Conservation (phyloP, 2,888 invertebrate species). For the Drosophila rubida region DNA sequence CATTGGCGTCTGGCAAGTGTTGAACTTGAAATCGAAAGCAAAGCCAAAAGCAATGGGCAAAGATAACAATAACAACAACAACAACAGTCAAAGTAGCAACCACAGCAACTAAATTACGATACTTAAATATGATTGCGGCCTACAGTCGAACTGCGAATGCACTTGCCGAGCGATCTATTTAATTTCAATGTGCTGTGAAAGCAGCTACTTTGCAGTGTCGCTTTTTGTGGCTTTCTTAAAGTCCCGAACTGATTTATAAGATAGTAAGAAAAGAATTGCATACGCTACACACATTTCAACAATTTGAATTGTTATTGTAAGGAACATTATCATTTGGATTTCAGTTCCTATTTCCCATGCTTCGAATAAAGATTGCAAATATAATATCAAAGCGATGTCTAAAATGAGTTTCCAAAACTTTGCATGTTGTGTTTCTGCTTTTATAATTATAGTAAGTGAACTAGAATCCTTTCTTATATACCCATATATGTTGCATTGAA, state of each 20-base stretch:
- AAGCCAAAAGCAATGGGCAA: conserved; percentile 41
- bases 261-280: neutral
- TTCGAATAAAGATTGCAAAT: too few relatives aligned
- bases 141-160: conserved; percentile 27
- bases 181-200: neutral
- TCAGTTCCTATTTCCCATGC: too few relatives aligned
- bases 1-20: conserved; percentile 64
- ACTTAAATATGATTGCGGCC: conserved; percentile 45
- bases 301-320: too few relatives aligned
- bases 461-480: too few relatives aligned
- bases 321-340: too few relatives aligned
- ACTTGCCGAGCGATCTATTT: conserved; percentile 11
- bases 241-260: neutral
- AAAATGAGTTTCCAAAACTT: too few relatives aligned
- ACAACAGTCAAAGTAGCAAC: conserved; percentile 34
- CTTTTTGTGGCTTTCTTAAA: neutral
- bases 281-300: too few relatives aligned
- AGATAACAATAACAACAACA: conserved; percentile 41
- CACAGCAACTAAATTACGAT: conserved; percentile 37
- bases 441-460: too few relatives aligned
- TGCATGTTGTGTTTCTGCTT: too few relatives aligned
- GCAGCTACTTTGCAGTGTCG: neutral
- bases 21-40: conserved; percentile 82
- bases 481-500: too few relatives aligned
- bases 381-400: too few relatives aligned